Base-by-base conservation (phyloP, 2,113 vertebrate genomes). In the Phocoena sinus region DNA sequence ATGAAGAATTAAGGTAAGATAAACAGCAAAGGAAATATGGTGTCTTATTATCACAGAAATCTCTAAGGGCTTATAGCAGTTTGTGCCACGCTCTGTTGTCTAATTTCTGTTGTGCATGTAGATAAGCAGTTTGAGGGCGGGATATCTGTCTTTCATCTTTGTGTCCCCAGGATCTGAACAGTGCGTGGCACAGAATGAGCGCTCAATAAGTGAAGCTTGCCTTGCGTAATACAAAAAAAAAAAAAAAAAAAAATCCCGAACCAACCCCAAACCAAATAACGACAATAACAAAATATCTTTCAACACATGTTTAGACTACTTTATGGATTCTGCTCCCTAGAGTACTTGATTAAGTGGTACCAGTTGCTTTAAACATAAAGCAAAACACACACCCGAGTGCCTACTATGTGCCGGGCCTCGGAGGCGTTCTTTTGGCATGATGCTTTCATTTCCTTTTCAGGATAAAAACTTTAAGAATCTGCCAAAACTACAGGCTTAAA, bases 361-460 rank as follows among this genome's bases (percentile, higher is more conserved):
- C 47, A 67, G 10, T 15, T 90, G 36, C 60, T 85, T 74, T 65
- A 56, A 96, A 96, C 82, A 89, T 60, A 88, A 96, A 97, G 41
- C 5, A 88, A 91, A 84, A 76, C 20, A 53, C 17, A 76, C 13
- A 86, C 21, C 14, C 53, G 7, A 76, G 11, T 7, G 26, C 28
- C 81, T 20, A 63, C 17, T 87, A 65, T 4, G 6, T 47, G 20
- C 41, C 36, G 84, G 1, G 53, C 11, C 53, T 86, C 44, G 23
- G 41, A 81, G 62, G 82, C 38, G 17, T 44, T 97, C 79, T 83
- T 94, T 36, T 74, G 38, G 56, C 70, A 74, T 0, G 20, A 73
- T 2, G 63, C 9, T 73, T 90, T 41, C 44, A 89, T 71, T 94
- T 94, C 26, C 8, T 89, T 79, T 87, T 23, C 21, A 70, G 82